These are phyloP conservation scores for Oryzias melastigma DNA, from an alignment of 2,113 vertebrate species.

Conservation along the genomic window DNA sequence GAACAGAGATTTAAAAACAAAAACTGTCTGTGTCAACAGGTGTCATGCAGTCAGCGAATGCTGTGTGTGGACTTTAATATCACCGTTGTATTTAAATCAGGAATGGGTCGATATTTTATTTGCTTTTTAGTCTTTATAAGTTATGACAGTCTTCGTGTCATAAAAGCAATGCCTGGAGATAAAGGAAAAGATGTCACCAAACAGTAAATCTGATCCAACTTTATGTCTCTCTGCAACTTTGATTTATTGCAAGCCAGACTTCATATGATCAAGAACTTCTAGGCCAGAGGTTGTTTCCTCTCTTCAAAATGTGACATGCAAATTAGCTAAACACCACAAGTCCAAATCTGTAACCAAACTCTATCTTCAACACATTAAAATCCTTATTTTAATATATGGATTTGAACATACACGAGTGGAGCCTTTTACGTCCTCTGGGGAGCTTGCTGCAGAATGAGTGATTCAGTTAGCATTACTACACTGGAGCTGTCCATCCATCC, in stretches of 20 bases:
- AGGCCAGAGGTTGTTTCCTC: not conserved
- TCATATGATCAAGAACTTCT: not conserved
- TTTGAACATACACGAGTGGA: constrained; percentile 40
- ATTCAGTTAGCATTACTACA: constrained; percentile 76
- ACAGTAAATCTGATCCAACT: constrained; percentile 14
- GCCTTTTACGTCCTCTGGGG: constrained; percentile 44
- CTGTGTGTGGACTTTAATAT: not conserved
- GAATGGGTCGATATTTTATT: constrained; percentile 1
- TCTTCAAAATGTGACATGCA: not conserved
- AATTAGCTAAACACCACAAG: not conserved
- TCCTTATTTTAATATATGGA: constrained; percentile 18
- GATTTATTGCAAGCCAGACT: constrained; percentile 4
- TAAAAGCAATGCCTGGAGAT: constrained; percentile 4
- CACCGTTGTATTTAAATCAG: not conserved
- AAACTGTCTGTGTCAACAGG: constrained; percentile 3
- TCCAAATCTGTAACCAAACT: too few relatives aligned
- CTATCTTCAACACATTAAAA: too few relatives aligned
- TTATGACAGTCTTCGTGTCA: not conserved
- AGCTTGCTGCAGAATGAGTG: constrained; percentile 53
- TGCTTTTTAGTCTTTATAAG: not conserved
- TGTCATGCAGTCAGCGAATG: constrained; percentile 1
- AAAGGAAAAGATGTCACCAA: constrained; percentile 14
- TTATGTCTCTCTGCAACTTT: constrained; percentile 11
- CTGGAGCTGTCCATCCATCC: constrained; percentile 79
- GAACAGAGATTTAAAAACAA: constrained; percentile 27